Percentiles rank a stretch among this genome's conserved stretches.
Evolutionary conservation across 2,797 vertebrate species (phyloP).

Genomic region (Gallinago stenura): DNA sequence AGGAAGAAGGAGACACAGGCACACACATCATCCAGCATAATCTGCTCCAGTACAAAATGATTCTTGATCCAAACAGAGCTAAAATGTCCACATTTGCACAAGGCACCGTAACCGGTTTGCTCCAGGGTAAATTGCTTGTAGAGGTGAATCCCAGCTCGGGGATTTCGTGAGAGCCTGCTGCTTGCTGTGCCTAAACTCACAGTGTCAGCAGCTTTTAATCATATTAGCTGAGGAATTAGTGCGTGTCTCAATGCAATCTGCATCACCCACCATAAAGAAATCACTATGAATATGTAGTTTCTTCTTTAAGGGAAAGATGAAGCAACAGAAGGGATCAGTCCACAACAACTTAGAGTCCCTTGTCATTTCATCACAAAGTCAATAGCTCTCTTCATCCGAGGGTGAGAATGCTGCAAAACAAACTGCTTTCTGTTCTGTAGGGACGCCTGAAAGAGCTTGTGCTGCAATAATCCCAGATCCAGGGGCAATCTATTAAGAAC

Average conservation of each 20-base stretch:
- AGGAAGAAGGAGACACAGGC: background rate
- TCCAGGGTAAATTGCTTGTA: background rate
- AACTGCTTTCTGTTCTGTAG: constrained; percentile 73
- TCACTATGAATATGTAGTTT: constrained; percentile 25
- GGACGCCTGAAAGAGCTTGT: constrained; percentile 57
- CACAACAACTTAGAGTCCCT: constrained; percentile 46
- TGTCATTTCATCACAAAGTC: constrained; percentile 78
- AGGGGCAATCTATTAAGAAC: constrained; percentile 79
- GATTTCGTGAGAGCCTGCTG: constrained; percentile 2
- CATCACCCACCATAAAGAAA: constrained; percentile 45
- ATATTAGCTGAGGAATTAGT: constrained; percentile 34
- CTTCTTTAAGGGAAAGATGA: constrained; percentile 19
- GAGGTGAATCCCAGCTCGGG: background rate
- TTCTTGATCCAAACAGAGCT: background rate
- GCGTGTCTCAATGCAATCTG: background rate
- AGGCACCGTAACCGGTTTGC: background rate
- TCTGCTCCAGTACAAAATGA: background rate
- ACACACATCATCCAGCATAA: background rate
- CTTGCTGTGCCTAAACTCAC: constrained; percentile 10
- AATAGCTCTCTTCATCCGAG: constrained; percentile 71
- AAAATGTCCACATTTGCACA: background rate
- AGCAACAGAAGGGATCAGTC: constrained; percentile 46
- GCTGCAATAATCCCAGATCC: constrained; percentile 76
- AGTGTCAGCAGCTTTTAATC: constrained; percentile 53
- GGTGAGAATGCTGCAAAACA: constrained; percentile 59